Evolutionary conservation across 2,797 vertebrate species (phyloP).

Genomic region (Eidolon dupreanum): DNA sequence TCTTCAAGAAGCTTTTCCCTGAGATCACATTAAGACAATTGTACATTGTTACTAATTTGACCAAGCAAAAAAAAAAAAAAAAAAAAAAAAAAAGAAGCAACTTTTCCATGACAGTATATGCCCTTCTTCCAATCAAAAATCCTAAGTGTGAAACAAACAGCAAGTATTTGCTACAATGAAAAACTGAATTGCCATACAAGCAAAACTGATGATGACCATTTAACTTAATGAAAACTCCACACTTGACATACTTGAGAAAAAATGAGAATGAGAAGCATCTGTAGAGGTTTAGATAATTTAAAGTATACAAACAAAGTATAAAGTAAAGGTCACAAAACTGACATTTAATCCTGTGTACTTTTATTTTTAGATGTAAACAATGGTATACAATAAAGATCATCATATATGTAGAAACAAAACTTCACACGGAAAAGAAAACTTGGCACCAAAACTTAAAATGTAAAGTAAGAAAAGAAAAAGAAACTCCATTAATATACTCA

Average conservation of each 20-base stretch:
- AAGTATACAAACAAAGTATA: background rate
- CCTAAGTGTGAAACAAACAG: background rate
- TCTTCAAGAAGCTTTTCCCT: background rate
- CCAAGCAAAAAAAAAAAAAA: no score
- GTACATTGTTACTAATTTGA: background rate
- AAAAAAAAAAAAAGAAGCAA: background rate
- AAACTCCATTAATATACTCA: constrained; percentile 79
- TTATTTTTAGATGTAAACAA: background rate
- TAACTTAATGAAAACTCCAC: background rate
- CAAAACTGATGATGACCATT: no score
- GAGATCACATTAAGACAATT: background rate
- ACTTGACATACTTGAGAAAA: background rate
- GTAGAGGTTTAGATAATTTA: background rate
- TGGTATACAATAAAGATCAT: background rate
- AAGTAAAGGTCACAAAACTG: background rate
- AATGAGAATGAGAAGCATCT: background rate
- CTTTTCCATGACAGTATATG: background rate
- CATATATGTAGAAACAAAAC: background rate
- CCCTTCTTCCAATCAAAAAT: background rate
- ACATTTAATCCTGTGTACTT: background rate
- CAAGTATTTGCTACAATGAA: background rate
- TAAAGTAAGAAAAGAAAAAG: constrained; percentile 69
- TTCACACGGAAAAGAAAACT: constrained; percentile 84
- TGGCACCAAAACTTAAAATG: constrained; percentile 85
- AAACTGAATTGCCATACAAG: background rate